Evolutionary conservation across 2,113 vertebrate species (phyloP).

Genomic region (Hoplias malabaricus): DNA sequence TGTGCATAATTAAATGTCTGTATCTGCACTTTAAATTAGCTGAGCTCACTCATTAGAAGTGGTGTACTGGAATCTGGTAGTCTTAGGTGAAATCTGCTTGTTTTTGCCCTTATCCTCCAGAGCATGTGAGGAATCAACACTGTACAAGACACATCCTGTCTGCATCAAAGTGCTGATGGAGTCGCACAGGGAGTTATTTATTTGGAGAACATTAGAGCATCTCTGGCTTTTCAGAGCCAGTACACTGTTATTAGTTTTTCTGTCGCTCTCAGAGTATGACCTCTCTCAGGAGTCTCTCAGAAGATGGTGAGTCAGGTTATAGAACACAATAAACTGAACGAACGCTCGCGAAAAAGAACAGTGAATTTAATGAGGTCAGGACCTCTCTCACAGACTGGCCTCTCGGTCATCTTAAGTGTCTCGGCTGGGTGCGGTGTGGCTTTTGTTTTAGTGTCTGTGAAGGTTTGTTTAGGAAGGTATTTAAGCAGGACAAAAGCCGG

Average conservation of each 20-base stretch:
- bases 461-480: neutral
- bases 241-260: conserved; percentile 20
- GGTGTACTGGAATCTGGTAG: neutral
- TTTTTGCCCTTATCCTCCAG: neutral
- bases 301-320: neutral
- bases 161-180: neutral
- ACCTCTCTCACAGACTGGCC: neutral
- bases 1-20: neutral
- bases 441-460: neutral
- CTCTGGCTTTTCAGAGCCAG: neutral
- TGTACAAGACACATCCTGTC: conserved; percentile 10
- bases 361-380: neutral
- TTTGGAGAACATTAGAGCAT: conserved; percentile 34
- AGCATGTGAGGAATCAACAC: neutral
- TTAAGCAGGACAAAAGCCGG: neutral
- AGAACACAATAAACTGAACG: neutral
- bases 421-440: neutral
- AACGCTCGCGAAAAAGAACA: neutral
- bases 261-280: neutral
- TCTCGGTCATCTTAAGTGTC: neutral
- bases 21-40: neutral
- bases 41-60: neutral
- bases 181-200: conserved; percentile 31
- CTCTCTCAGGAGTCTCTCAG: neutral
- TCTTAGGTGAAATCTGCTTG: neutral